Conservation (phyloP, 2,888 invertebrate genomes). For the Limnephilus auricula region DNA sequence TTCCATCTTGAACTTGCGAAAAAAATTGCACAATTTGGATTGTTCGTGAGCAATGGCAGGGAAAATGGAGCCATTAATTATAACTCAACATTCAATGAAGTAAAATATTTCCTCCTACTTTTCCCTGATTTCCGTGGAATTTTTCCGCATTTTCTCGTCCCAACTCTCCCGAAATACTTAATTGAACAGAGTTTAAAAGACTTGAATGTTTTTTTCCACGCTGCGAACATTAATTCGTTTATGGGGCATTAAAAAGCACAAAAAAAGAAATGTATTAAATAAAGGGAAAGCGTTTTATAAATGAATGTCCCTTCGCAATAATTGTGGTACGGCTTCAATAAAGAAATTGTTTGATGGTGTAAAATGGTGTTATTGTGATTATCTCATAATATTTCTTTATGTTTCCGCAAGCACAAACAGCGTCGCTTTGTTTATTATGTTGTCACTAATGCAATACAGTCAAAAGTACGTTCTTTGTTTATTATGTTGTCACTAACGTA, state of each 20-base stretch:
- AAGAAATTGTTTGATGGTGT: neutral
- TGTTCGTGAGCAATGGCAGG: slow-evolving; percentile 64
- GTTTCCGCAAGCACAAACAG: neutral
- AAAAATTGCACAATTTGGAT: slow-evolving; percentile 62
- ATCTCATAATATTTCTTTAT: neutral
- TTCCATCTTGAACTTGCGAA: slow-evolving; percentile 55
- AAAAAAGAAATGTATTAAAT: neutral
- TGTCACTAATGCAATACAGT: neutral
- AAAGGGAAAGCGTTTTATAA: neutral
- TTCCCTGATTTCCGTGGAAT: slow-evolving; percentile 13
- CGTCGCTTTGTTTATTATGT: neutral
- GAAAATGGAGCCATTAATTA: slow-evolving; percentile 66
- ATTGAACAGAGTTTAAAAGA: slow-evolving; percentile 24
- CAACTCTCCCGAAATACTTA: slow-evolving; percentile 24
- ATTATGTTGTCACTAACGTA: no score
- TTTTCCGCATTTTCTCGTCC: neutral
- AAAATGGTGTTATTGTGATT: neutral
- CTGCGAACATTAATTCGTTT: slow-evolving; percentile 15
- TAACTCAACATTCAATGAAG: slow-evolving; percentile 54
- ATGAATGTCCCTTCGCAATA: neutral
- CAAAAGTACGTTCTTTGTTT: no score
- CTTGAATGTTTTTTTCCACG: neutral
- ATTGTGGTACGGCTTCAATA: neutral
- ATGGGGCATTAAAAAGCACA: neutral
- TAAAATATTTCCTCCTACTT: slow-evolving; percentile 29